These are phyloP conservation scores for Syrmaticus mikado DNA, from an alignment of 2,113 vertebrate genomes.

Conservation along the genomic window DNA sequence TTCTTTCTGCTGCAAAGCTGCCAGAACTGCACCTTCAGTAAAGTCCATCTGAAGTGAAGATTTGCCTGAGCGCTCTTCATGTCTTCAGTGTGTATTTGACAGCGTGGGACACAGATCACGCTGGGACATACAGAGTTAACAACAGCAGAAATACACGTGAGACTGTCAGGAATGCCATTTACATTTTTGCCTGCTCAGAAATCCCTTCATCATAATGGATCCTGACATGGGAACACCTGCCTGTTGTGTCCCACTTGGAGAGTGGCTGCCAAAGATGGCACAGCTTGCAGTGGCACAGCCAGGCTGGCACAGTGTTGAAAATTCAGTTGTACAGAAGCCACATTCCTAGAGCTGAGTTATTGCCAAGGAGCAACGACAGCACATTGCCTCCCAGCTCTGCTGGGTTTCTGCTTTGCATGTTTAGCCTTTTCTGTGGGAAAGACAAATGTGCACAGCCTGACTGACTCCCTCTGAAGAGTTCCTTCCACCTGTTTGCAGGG, in stretches of 20 bases:
- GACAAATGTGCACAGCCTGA: not conserved
- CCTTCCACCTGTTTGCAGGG: not conserved
- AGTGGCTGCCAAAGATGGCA: not conserved
- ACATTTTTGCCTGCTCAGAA: not conserved
- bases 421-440: not conserved
- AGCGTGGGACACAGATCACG: not conserved
- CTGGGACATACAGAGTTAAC: not conserved
- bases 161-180: not conserved
- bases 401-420: not conserved
- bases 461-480: not conserved
- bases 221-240: constrained; percentile 32
- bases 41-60: not conserved
- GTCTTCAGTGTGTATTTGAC: not conserved
- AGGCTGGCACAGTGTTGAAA: not conserved
- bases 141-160: not conserved
- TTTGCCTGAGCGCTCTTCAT: not conserved
- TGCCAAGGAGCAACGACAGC: not conserved
- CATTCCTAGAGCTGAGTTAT: not conserved
- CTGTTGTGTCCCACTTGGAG: not conserved
- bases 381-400: constrained; percentile 2
- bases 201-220: not conserved
- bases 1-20: not conserved
- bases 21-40: not conserved
- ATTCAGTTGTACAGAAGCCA: not conserved
- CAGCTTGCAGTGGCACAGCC: not conserved